These are phyloP conservation scores for Serinus canaria DNA, from an alignment of 2,113 vertebrate genomes.

Conservation along the genomic window DNA sequence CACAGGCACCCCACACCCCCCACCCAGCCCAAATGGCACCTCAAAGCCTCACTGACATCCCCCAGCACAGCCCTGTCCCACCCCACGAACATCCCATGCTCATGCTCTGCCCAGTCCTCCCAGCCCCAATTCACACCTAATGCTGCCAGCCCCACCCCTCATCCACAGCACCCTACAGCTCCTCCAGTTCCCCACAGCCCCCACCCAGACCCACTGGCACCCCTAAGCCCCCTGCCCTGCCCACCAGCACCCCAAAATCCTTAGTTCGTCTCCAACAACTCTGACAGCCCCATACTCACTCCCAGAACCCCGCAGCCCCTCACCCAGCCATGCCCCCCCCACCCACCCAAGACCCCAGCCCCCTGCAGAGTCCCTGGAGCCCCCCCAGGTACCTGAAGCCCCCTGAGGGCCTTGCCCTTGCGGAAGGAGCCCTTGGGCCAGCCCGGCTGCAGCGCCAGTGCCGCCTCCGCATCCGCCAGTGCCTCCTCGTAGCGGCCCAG, in stretches of 20 bases:
- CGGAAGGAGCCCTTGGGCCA: conserved; percentile 87
- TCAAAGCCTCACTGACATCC: not conserved
- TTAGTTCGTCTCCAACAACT: not conserved
- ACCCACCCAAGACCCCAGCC: not conserved
- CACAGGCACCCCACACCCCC: not conserved
- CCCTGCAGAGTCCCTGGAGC: not conserved
- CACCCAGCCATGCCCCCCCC: too few relatives aligned
- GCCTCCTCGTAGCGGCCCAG: conserved; percentile 73
- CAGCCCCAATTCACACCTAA: not conserved
- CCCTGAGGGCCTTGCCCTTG: conserved; percentile 84
- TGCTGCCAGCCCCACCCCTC: fast-evolving
- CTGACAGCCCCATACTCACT: too few relatives aligned
- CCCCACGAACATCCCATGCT: too few relatives aligned
- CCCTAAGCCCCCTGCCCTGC: too few relatives aligned
- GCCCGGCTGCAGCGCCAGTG: conserved; percentile 71
- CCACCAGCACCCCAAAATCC: not conserved
- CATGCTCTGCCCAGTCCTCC: not conserved
- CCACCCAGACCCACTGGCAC: too few relatives aligned
- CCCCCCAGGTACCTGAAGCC: conserved; percentile 76
- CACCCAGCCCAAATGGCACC: not conserved
- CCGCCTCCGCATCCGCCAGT: conserved; percentile 75
- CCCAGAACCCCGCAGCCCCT: not conserved
- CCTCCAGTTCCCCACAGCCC: not conserved
- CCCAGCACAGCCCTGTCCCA: too few relatives aligned
- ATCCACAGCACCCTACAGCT: not conserved